Conservation (phyloP, 2,113 vertebrate genomes). For the Hemibagrus wyckioides region DNA sequence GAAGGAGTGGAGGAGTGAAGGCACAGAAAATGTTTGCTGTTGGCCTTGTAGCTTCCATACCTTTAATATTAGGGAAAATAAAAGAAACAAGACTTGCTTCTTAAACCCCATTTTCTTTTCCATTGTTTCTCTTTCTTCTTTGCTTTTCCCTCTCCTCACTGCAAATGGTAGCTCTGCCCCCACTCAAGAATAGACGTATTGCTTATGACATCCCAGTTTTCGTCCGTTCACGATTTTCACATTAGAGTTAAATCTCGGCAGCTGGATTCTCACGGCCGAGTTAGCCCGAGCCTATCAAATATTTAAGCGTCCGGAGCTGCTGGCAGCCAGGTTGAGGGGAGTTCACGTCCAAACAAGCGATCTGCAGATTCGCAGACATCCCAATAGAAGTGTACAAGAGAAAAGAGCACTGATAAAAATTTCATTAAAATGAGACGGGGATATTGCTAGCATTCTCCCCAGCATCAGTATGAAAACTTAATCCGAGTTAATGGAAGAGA, state of each 20-base stretch:
- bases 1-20: slow-evolving; percentile 78
- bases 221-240: slow-evolving; percentile 97
- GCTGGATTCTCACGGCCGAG: slow-evolving; percentile 99
- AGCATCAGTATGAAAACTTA: slow-evolving; percentile 99
- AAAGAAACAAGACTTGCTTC: slow-evolving; percentile 85
- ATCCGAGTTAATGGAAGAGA: slow-evolving; percentile 99
- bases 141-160: background rate
- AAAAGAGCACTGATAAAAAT: slow-evolving; percentile 98
- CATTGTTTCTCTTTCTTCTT: slow-evolving; percentile 64
- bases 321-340: slow-evolving; percentile 98
- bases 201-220: slow-evolving; percentile 99
- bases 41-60: slow-evolving; percentile 86
- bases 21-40: slow-evolving; percentile 80
- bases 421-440: slow-evolving; percentile 99
- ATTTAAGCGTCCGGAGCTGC: slow-evolving; percentile 97
- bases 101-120: slow-evolving; percentile 86
- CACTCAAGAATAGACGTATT: slow-evolving; percentile 89
- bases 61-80: slow-evolving; percentile 89
- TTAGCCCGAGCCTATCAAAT: slow-evolving; percentile 98
- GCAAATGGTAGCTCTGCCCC: slow-evolving; percentile 78
- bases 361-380: slow-evolving; percentile 98
- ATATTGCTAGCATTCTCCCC: slow-evolving; percentile 99
- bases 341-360: slow-evolving; percentile 98
- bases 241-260: slow-evolving; percentile 99
- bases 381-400: slow-evolving; percentile 98